Percentiles rank a stretch among this genome's conserved stretches.
Conservation (phyloP, 1,140 invertebrate genomes). For the Aphidius gifuensis region DNA sequence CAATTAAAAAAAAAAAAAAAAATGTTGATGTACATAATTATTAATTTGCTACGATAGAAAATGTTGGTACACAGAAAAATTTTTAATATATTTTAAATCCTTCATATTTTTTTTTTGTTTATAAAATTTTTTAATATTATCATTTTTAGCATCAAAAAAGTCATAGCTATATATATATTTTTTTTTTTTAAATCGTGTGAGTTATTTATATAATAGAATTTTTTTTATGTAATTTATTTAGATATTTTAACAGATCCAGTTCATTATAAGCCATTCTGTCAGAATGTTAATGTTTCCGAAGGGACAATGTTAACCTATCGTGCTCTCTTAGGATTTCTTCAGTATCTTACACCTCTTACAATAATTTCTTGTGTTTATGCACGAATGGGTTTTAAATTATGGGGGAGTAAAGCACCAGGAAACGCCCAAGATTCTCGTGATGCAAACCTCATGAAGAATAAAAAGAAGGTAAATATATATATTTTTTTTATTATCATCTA, state of each 20-base stretch:
- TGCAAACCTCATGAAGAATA: conserved; percentile 73
- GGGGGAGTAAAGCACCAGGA: conserved; percentile 73
- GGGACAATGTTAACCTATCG: conserved; percentile 59
- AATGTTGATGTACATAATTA: too few species aligned
- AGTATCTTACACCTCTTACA: conserved; percentile 74
- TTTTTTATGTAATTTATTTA: too few species aligned
- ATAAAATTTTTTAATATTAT: too few species aligned
- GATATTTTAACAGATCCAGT: background rate
- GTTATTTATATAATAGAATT: too few species aligned
- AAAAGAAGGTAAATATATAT: conserved; percentile 67
- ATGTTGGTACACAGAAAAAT: too few species aligned
- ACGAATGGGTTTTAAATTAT: conserved; percentile 72
- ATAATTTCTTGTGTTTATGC: conserved; percentile 77
- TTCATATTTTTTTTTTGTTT: too few species aligned
- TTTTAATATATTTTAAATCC: too few species aligned
- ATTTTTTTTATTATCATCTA: conserved; percentile 1
- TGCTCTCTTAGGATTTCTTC: conserved; percentile 58
- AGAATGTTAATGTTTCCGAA: conserved; percentile 56
- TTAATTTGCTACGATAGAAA: too few species aligned
- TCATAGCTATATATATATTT: too few species aligned
- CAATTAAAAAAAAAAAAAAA: too few species aligned
- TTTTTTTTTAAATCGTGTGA: too few species aligned
- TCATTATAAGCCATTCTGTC: conserved; percentile 58
- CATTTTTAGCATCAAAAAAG: too few species aligned
- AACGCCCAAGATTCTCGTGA: conserved; percentile 72